A percentile compares a stretch with the other conserved stretches of the same genome.
These are phyloP conservation scores for Odontomachus brunneus DNA, from an alignment of 1,140 invertebrate genomes.

Conservation along the genomic window DNA sequence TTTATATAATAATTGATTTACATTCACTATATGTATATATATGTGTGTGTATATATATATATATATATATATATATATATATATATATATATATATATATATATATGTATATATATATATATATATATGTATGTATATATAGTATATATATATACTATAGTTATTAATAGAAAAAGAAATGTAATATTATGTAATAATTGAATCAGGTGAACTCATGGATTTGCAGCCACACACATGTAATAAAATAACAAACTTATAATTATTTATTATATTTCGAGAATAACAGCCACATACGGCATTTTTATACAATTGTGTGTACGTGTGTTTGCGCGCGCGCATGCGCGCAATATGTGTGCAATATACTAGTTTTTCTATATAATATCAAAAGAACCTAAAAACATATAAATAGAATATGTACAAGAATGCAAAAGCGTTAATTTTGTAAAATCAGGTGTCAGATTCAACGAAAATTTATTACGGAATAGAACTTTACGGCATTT, in stretches of 20 bases:
- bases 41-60: no score
- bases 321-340: not conserved
- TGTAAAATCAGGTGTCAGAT: conserved; percentile 43
- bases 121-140: no score
- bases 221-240: conserved; percentile 25
- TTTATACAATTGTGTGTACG: conserved; percentile 58
- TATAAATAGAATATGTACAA: conserved; percentile 52
- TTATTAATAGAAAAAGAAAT: conserved; percentile 12
- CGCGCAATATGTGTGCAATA: not conserved
- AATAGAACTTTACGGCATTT: not conserved
- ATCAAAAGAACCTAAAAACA: conserved; percentile 40
- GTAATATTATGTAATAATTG: not conserved
- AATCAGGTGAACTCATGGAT: conserved; percentile 11
- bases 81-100: no score
- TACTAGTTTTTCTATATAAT: conserved; percentile 14
- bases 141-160: not conserved
- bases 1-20: no score
- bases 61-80: no score
- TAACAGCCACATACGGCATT: conserved; percentile 45
- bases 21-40: no score
- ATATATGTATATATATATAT: no score
- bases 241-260: conserved; percentile 58
- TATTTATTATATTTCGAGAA: conserved; percentile 44
- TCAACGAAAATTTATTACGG: conserved; percentile 11
- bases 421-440: conserved; percentile 21